Evolutionary conservation across 2,113 vertebrate genomes (phyloP), one percentile per base, ranked within the genome.

Genomic region (Propithecus coquereli): DNA sequence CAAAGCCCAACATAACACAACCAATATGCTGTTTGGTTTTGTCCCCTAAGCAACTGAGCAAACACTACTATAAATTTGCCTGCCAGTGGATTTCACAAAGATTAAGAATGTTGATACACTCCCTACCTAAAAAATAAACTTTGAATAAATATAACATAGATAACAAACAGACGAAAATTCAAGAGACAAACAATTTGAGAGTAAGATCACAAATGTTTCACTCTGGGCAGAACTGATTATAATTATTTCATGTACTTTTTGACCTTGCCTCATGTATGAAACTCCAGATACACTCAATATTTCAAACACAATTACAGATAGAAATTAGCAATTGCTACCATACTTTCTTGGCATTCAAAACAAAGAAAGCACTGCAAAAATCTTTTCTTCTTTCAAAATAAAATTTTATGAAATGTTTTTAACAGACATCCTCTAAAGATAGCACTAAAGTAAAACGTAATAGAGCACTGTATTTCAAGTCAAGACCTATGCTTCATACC

Each of bases 41-140:
- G 70, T 97, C 97, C 96, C 97, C 96, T 97, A 95, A 97, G 92
- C 96, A 97, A 98, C 94, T 95, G 87, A 81, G 94, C 90, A 98
- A 98, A 96, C 85, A 95, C 0, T 3, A 90, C 57, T 88, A 88
- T 34, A 79, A 76, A 74, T 79, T 1, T 25, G 71, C 88, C 79
- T 94, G 95, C 92, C 87, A 90, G 80, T 73, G 82, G 59, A 79
- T 97, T 65, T 97, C 97, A 98, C 84, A 95, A 93, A 90, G 22
- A 97, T 92, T 83, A 97, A 96, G 94, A 97, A 95, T 85, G 97
- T 71, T 96, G 90, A 95, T 94, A 88, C 70, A 92, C 93, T 91
- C 95, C 47, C 63, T 96, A 96, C 82, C 94, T 91, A 83, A 91
- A 91, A 95, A 68, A 65, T 85, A 96, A 97, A 71, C 79, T 63